Conservation (phyloP, 2,888 invertebrate species). For the Arctia plantaginis region DNA sequence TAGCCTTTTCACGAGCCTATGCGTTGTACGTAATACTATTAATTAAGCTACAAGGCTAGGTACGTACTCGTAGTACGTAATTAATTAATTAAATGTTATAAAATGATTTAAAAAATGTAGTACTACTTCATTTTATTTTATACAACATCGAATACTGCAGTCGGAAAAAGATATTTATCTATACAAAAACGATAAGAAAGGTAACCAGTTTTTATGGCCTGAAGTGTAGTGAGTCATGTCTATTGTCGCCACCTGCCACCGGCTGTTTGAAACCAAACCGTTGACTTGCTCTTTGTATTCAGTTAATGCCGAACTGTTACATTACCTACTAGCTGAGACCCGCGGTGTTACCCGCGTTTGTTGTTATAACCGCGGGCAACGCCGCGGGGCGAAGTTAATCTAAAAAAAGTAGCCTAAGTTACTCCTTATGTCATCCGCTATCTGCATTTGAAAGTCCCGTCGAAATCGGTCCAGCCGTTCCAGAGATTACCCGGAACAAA, state of each 20-base stretch:
- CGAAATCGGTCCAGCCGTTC: no score
- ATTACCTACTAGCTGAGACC: background rate
- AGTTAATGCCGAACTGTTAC: slow-evolving; percentile 10
- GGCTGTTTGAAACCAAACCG: slow-evolving; percentile 55
- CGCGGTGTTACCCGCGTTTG: no score
- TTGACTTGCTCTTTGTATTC: slow-evolving; percentile 36
- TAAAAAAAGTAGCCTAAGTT: no score
- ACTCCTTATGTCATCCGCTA: no score
- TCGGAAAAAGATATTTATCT: background rate
- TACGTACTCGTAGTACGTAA: background rate
- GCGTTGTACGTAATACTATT: background rate
- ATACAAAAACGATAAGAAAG: background rate
- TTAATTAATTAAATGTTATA: background rate
- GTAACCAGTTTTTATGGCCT: slow-evolving; percentile 12
- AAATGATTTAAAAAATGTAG: no score
- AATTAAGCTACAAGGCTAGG: background rate
- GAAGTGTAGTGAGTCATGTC: slow-evolving; percentile 56
- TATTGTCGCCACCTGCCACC: slow-evolving; percentile 67
- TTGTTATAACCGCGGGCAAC: no score
- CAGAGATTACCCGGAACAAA: no score
- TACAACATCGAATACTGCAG: no score
- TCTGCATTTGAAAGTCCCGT: no score
- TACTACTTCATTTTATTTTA: no score
- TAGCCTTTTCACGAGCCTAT: no score
- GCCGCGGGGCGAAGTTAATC: no score